phyloP scores from a whole-genome alignment of 2,113 vertebrate genomes.

The Garra rufa region DNA sequence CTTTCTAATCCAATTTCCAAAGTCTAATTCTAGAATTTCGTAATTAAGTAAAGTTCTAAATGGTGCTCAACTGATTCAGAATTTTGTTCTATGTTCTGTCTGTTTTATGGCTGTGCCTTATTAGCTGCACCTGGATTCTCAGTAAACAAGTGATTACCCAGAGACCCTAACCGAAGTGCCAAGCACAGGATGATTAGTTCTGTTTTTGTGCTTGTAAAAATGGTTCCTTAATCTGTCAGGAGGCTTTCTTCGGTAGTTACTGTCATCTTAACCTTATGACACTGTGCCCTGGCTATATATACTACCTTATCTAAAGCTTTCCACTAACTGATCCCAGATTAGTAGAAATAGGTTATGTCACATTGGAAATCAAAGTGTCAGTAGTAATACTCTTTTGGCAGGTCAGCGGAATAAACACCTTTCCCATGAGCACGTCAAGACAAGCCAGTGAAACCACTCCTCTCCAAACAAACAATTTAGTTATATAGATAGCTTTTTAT shows the following conservation, averaged over 20 bases:
- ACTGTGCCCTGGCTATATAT: slow-evolving; percentile 40
- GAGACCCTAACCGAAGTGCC: not conserved
- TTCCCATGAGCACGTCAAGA: not conserved
- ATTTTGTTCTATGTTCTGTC: not conserved
- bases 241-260: slow-evolving; percentile 39
- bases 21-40: not conserved
- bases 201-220: not conserved
- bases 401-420: slow-evolving; percentile 5
- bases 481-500: not conserved
- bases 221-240: slow-evolving; percentile 44
- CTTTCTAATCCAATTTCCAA: not conserved
- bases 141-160: not conserved
- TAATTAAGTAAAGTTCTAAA: not conserved
- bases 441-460: not conserved
- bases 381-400: not conserved
- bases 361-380: slow-evolving; percentile 40
- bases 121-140: not conserved
- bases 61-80: not conserved
- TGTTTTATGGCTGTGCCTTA: not conserved
- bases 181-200: not conserved
- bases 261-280: slow-evolving; percentile 12
- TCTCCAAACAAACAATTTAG: not conserved
- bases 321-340: slow-evolving; percentile 33
- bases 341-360: slow-evolving; percentile 20
- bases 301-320: slow-evolving; percentile 38